These are phyloP conservation scores for Pangasius krempfi DNA, from an alignment of 2,797 vertebrate species.

Conservation along the genomic window DNA sequence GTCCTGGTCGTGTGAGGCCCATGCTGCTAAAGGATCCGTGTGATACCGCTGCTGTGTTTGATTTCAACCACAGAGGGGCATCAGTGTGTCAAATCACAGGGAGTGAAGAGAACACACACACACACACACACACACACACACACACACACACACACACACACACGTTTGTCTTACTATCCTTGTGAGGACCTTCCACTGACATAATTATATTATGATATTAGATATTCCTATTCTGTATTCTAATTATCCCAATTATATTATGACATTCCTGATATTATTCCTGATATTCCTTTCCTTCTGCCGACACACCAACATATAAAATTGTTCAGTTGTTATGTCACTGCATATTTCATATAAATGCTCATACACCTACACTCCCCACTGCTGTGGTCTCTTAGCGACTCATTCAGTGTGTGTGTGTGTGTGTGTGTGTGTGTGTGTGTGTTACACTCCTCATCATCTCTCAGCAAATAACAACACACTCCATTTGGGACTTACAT, in stretches of 20 bases:
- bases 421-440: background rate
- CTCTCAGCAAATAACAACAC: background rate
- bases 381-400: background rate
- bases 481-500: background rate
- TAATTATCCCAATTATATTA: too few species aligned
- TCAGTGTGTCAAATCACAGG: background rate
- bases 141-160: too few species aligned
- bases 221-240: too few species aligned
- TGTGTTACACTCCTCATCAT: background rate
- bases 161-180: too few species aligned
- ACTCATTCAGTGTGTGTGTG: background rate
- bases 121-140: too few species aligned
- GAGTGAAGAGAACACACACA: background rate
- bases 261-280: too few species aligned
- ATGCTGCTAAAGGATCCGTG: background rate
- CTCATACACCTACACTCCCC: too few species aligned
- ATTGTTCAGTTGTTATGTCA: background rate
- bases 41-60: background rate
- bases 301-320: background rate
- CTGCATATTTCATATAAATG: background rate
- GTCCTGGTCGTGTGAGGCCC: background rate
- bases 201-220: too few species aligned
- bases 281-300: background rate
- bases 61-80: slow-evolving; percentile 20
- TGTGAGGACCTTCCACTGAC: too few species aligned